These are phyloP conservation scores for Sardinella longiceps DNA, from an alignment of 2,797 vertebrate genomes.

Conservation along the genomic window DNA sequence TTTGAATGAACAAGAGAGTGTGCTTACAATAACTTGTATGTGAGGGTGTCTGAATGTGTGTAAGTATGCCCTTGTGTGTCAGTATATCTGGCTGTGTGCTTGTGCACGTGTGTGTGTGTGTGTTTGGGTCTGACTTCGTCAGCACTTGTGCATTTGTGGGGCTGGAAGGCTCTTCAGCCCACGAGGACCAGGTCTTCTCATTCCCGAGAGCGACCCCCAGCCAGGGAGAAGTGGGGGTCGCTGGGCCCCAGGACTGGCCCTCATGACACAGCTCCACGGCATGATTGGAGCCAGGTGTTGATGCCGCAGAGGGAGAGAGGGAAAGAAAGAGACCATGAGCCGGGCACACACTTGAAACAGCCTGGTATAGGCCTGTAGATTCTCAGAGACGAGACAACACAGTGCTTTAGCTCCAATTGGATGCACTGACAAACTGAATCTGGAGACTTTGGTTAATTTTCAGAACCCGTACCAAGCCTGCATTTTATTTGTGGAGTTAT, in stretches of 20 bases:
- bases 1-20: not conserved
- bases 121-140: not conserved
- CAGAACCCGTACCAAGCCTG: constrained; percentile 62
- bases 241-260: constrained; percentile 55
- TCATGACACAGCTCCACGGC: constrained; percentile 61
- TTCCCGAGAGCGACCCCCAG: constrained; percentile 4
- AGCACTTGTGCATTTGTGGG: not conserved
- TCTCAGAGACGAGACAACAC: constrained; percentile 64
- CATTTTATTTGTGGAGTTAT: constrained; percentile 68
- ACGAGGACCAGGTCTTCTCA: not conserved
- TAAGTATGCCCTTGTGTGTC: not conserved
- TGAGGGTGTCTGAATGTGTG: not conserved
- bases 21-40: no score
- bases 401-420: constrained; percentile 63
- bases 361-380: constrained; percentile 61
- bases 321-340: constrained; percentile 41
- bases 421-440: constrained; percentile 63
- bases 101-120: not conserved
- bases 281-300: constrained; percentile 72
- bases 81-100: not conserved
- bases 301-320: constrained; percentile 51
- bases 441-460: constrained; percentile 65
- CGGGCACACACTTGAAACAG: constrained; percentile 31
- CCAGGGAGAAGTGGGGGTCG: constrained; percentile 17
- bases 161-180: not conserved